Percentiles rank a stretch among this genome's conserved stretches.
phyloP scores from a whole-genome alignment of 2,797 vertebrate genomes.

The Hemibagrus guttatus region DNA sequence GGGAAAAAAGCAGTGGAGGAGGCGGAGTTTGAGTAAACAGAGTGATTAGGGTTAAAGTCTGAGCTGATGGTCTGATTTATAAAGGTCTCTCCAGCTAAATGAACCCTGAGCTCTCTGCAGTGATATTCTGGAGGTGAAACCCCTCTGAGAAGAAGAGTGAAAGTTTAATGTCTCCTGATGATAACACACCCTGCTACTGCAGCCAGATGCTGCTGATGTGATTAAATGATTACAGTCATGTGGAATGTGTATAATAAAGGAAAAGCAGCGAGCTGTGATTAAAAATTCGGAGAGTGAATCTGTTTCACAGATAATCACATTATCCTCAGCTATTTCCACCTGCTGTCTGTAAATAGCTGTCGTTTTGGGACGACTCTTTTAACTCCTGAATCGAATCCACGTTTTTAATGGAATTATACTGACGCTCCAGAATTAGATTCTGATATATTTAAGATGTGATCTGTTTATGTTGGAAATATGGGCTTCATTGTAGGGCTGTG shows the following conservation, averaged over 20 bases:
- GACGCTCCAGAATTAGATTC: background rate
- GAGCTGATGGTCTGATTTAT: background rate
- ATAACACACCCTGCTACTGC: background rate
- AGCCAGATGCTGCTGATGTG: background rate
- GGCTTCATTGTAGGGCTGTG: background rate
- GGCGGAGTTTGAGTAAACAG: too few species aligned
- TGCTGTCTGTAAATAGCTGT: background rate
- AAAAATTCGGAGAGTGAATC: background rate
- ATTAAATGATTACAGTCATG: background rate
- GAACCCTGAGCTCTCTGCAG: background rate
- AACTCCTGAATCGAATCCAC: background rate
- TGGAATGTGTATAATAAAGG: slow-evolving; percentile 9
- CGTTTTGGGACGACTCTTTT: background rate
- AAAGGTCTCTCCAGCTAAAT: background rate
- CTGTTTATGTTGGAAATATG: background rate
- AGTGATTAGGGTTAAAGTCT: too few species aligned
- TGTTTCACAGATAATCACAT: background rate
- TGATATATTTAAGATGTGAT: background rate
- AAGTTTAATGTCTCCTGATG: background rate
- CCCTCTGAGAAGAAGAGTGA: background rate
- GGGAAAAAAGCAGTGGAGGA: too few species aligned
- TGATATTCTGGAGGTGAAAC: background rate
- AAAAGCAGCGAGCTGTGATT: background rate
- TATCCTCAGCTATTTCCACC: background rate
- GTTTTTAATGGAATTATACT: background rate